A percentile compares a stretch with the other conserved stretches of the same genome.
phyloP scores from a whole-genome alignment of 2,113 vertebrate species.

The Sialia sialis region DNA sequence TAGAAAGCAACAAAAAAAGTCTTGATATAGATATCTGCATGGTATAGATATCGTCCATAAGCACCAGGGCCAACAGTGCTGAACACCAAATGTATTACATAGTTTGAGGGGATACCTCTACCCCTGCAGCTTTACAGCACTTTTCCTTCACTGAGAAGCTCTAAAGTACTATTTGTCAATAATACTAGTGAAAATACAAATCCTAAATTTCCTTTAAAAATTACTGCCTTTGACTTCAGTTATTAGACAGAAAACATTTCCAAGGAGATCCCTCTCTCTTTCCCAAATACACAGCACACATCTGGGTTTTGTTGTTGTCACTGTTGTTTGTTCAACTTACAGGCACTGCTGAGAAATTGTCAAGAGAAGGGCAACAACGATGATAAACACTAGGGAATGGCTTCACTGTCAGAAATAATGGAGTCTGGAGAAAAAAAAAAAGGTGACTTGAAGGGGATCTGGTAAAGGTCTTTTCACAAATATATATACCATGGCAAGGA shows the following conservation, averaged over 20 bases:
- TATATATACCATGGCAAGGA: neutral
- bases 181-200: neutral
- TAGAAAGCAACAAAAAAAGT: neutral
- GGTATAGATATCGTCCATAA: neutral
- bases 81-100: neutral
- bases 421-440: neutral
- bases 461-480: neutral
- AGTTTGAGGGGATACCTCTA: neutral
- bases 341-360: neutral
- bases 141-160: neutral
- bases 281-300: neutral
- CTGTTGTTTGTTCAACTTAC: neutral
- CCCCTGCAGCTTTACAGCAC: neutral
- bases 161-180: neutral
- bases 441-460: neutral
- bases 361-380: neutral
- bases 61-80: neutral
- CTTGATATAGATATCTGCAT: neutral
- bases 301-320: rapidly evolving
- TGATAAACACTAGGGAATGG: neutral
- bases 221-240: neutral
- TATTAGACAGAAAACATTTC: neutral
- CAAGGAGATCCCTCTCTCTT: neutral
- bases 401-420: neutral
- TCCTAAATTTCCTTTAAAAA: neutral